phyloP scores from a whole-genome alignment of 2,797 vertebrate genomes.

The Alca torda region DNA sequence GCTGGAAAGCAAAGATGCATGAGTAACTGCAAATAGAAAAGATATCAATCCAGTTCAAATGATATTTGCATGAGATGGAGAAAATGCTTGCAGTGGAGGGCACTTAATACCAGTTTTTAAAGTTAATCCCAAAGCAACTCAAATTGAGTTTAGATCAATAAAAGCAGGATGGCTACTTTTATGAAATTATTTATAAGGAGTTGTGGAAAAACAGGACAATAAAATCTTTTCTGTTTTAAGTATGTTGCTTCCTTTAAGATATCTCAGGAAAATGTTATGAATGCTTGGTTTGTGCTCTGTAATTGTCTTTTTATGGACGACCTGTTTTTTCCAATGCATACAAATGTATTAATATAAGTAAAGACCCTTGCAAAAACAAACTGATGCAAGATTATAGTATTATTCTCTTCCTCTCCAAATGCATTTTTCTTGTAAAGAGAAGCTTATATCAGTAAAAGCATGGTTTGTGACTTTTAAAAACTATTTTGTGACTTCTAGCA shows the following conservation, averaged over 20 bases:
- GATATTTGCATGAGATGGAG: not conserved
- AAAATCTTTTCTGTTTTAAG: conserved; percentile 35
- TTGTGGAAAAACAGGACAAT: conserved; percentile 54
- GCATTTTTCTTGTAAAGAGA: conserved; percentile 26
- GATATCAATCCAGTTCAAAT: not conserved
- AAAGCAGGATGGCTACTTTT: conserved; percentile 62
- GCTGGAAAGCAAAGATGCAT: not conserved
- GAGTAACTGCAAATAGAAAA: not conserved
- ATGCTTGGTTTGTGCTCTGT: conserved; percentile 57
- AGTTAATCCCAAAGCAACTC: conserved; percentile 42
- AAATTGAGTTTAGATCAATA: conserved; percentile 66
- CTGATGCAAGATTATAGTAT: conserved; percentile 24
- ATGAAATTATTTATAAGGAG: conserved; percentile 66
- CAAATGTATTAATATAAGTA: conserved; percentile 54
- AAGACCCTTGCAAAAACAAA: conserved; percentile 57
- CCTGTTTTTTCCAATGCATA: conserved; percentile 30
- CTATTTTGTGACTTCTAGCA: conserved; percentile 42
- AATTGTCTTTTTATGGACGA: conserved; percentile 71
- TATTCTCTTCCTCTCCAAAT: conserved; percentile 15
- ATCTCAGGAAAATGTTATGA: conserved; percentile 43
- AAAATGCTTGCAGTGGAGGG: not conserved
- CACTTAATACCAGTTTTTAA: conserved; percentile 27
- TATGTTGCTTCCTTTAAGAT: conserved; percentile 30
- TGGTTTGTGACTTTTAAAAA: conserved; percentile 48
- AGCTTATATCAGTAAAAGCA: conserved; percentile 24